These are phyloP conservation scores for Sorex fumeus DNA, from an alignment of 2,113 vertebrate genomes.

Conservation along the genomic window DNA sequence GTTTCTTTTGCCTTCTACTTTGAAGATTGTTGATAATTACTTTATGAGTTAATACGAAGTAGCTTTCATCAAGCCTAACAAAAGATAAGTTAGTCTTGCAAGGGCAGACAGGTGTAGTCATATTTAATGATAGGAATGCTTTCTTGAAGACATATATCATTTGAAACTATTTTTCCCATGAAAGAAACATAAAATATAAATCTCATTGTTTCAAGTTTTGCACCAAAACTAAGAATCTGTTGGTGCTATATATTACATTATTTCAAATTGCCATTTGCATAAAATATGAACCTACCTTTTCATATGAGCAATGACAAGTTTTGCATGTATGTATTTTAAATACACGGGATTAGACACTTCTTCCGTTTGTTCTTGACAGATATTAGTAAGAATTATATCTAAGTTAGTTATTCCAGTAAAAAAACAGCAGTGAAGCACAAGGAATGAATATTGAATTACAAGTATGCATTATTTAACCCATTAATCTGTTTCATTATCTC, in stretches of 20 bases:
- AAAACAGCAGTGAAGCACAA: too few species aligned
- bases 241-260: not conserved
- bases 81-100: not conserved
- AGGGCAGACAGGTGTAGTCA: not conserved
- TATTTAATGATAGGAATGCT: not conserved
- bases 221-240: not conserved
- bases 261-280: slow-evolving; percentile 43
- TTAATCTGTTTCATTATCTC: not conserved
- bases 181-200: slow-evolving; percentile 36
- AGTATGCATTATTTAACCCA: not conserved
- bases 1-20: not conserved
- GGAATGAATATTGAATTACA: slow-evolving; percentile 9
- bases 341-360: not conserved
- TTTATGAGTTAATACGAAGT: not conserved
- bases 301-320: not conserved
- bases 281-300: not conserved
- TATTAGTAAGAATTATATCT: not conserved
- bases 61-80: not conserved
- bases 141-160: slow-evolving; percentile 19
- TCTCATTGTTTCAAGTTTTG: not conserved
- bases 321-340: not conserved
- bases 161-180: slow-evolving; percentile 29
- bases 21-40: not conserved
- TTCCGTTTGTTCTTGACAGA: not conserved
- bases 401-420: slow-evolving; percentile 23